phyloP scores from a whole-genome alignment of 1,140 invertebrate species.

The Anastrepha ludens region DNA sequence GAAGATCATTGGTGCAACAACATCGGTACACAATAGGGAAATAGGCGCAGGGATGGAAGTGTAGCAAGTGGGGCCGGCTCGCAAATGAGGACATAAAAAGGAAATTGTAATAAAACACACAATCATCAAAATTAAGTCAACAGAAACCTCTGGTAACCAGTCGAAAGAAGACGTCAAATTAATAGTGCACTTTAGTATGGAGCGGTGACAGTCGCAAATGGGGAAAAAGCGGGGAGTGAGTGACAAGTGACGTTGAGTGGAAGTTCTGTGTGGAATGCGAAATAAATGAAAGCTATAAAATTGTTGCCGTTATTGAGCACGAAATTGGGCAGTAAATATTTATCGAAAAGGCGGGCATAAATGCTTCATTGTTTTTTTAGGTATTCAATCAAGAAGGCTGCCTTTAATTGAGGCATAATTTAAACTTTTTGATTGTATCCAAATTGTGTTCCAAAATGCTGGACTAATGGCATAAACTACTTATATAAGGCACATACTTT shows the following conservation, averaged over 20 bases:
- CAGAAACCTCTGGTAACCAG: background rate
- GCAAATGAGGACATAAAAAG: background rate
- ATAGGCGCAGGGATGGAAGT: background rate
- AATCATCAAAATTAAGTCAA: conserved; percentile 22
- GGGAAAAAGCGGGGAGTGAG: background rate
- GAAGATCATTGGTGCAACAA: background rate
- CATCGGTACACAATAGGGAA: background rate
- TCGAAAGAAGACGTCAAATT: conserved; percentile 35
- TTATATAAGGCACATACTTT: too few species aligned
- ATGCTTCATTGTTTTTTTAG: too few species aligned
- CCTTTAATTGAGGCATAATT: too few species aligned
- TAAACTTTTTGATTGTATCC: too few species aligned
- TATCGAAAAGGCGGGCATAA: too few species aligned
- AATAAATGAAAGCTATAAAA: background rate
- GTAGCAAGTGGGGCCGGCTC: background rate
- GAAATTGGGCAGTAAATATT: too few species aligned
- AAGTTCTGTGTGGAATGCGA: background rate
- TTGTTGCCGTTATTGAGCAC: background rate
- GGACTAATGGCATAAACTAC: too few species aligned
- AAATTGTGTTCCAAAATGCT: too few species aligned
- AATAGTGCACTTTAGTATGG: conserved; percentile 8
- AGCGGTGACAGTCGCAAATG: background rate
- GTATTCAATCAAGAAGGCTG: too few species aligned
- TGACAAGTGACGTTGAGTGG: background rate
- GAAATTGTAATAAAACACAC: conserved; percentile 28